Conservation (phyloP, 2,888 invertebrate genomes). For the Sceliomorpha sp. region DNA sequence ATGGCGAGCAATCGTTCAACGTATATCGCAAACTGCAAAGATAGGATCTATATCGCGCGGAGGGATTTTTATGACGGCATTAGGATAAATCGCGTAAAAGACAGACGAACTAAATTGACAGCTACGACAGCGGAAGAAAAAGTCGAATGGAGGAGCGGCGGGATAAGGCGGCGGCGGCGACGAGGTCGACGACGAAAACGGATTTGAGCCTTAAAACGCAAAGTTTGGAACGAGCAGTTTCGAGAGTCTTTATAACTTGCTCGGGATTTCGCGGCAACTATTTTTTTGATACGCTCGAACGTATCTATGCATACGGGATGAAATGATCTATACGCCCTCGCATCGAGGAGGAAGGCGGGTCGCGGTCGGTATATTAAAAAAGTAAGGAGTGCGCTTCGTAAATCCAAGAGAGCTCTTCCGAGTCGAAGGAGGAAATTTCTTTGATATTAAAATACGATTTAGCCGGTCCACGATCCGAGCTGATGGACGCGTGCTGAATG, state of each 20-base stretch:
- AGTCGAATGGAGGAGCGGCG: no score
- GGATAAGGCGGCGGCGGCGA: no score
- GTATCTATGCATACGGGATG: constrained; percentile 18
- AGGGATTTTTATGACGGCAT: no score
- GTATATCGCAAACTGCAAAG: no score
- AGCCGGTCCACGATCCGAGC: constrained; percentile 6
- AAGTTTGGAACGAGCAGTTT: constrained; percentile 40
- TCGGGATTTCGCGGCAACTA: constrained; percentile 35
- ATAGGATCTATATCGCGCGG: no score
- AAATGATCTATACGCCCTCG: constrained; percentile 30
- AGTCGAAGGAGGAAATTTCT: constrained; percentile 7
- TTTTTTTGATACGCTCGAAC: constrained; percentile 35
- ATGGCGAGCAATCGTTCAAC: no score
- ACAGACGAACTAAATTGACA: no score
- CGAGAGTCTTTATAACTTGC: constrained; percentile 36
- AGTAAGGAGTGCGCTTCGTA: constrained; percentile 28
- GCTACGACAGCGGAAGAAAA: no score
- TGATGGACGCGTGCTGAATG: constrained; percentile 12
- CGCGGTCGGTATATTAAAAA: constrained; percentile 39
- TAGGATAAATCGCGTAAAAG: no score
- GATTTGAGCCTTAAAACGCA: constrained; percentile 10
- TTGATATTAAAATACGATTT: constrained; percentile 30
- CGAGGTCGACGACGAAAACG: no score
- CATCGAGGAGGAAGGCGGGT: constrained; percentile 5
- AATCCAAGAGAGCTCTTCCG: constrained; percentile 12